phyloP scores from a whole-genome alignment of 2,888 invertebrate genomes.

The Amiota mariae region DNA sequence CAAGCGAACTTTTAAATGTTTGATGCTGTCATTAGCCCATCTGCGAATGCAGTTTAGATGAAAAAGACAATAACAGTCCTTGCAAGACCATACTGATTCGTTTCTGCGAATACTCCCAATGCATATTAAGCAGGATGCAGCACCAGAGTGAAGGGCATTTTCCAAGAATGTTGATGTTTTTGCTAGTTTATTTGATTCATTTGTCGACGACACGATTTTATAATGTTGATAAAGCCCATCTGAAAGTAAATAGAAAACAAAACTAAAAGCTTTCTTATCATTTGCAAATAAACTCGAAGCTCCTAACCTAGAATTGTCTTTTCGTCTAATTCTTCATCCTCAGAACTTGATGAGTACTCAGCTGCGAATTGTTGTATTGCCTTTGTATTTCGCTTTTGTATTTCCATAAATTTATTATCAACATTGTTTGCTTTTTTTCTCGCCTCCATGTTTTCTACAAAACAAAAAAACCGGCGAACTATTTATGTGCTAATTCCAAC shows the following conservation, averaged over 20 bases:
- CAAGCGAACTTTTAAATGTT: constrained; percentile 77
- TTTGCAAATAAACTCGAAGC: background rate
- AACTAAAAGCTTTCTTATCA: background rate
- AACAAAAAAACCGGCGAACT: background rate
- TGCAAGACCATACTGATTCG: constrained; percentile 91
- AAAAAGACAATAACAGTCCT: constrained; percentile 86
- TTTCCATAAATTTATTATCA: constrained; percentile 63
- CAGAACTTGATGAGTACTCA: constrained; percentile 75
- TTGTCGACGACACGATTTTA: constrained; percentile 46
- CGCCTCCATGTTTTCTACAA: constrained; percentile 27
- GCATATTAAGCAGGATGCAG: constrained; percentile 90
- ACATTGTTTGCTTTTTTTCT: constrained; percentile 17
- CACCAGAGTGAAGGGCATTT: constrained; percentile 85
- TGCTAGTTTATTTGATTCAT: constrained; percentile 30
- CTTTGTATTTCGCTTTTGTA: constrained; percentile 74
- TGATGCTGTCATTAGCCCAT: constrained; percentile 92
- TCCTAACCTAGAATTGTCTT: constrained; percentile 74
- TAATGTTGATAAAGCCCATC: constrained; percentile 75
- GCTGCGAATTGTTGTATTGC: constrained; percentile 74
- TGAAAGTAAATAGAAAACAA: constrained; percentile 50
- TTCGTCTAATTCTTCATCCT: constrained; percentile 75
- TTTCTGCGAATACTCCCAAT: constrained; percentile 88
- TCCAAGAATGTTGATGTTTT: constrained; percentile 77
- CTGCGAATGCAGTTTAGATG: constrained; percentile 92
- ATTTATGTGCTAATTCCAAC: too few relatives aligned